Evolutionary conservation across 2,113 vertebrate species (phyloP), one percentile per base, ranked within the genome.

Genomic region (Lethenteron camtschaticum): DNA sequence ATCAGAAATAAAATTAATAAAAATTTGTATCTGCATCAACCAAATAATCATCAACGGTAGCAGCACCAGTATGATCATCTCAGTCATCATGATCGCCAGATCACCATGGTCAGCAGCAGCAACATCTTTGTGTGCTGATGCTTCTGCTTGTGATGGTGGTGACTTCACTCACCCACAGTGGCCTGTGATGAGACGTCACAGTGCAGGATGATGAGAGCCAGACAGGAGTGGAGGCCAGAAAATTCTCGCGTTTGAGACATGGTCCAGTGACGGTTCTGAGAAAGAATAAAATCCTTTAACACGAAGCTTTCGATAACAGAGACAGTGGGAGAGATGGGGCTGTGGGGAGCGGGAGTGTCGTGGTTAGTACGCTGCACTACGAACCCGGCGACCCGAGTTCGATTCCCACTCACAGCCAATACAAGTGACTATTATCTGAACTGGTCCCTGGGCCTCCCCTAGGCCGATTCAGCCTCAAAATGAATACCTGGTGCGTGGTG

Each of bases 201-300:
- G 76, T 95, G 84, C 70, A 96, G 78, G 71, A 94, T 88, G 58
- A 99, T 82, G 13, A 94, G 78, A 1, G 89, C 87, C 74, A 99
- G 83, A 2, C 86, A 88, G 73, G 85, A 94, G 80, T 96, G 94
- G 68, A 99, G 87, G 74, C 88, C 92, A 55, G 90, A 86, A 76
- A 99, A 96, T 77, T 99, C 94, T 2, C 92, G 86, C 9, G 92
- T 88, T 77, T 99, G 94, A 18, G 91, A 86, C 3, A 90, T 87
- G 78, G 85, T 96, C 94, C 94, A 99, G 12, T 92, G 84, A 9
- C 94, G 92, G 72, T 95, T 95, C 94, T 99, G 75, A 10, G 10
- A 66, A 66, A 66, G 2, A 66, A 66, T n/a, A n/a, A 66, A 10
- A 66, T 66, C n/a, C 41, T 41, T 41, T 41, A 41, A 41, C 41